Evolutionary conservation across 2,113 vertebrate genomes (phyloP).

Genomic region (Tamias sibiricus): DNA sequence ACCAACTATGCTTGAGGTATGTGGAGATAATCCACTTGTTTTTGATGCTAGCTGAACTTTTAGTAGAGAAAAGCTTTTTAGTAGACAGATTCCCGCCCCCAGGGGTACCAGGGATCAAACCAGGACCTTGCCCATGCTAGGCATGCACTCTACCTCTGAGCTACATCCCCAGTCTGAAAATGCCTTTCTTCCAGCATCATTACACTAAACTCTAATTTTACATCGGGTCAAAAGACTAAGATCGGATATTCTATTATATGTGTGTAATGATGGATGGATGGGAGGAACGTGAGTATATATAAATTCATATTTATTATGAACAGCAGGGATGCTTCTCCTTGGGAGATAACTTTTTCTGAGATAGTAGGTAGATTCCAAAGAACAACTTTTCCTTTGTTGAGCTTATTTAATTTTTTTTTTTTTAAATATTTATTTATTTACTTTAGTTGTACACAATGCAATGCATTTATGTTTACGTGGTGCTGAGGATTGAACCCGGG

Average conservation of each 20-base stretch:
- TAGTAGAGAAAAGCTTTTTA: background rate
- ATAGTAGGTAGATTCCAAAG: background rate
- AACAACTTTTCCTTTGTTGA: conserved; percentile 33
- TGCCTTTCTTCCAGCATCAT: background rate
- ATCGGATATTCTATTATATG: background rate
- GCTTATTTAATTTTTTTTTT: conserved; percentile 21
- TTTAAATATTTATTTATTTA: too few relatives aligned
- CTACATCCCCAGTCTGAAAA: background rate
- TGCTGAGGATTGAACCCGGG: too few relatives aligned
- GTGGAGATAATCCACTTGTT: background rate
- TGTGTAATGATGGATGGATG: background rate
- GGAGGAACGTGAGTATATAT: background rate
- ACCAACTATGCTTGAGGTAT: background rate
- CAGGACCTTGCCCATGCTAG: background rate
- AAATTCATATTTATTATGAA: background rate
- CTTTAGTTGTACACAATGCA: too few relatives aligned
- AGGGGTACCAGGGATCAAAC: background rate
- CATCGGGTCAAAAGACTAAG: background rate
- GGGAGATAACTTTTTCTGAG: background rate
- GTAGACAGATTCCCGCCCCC: background rate
- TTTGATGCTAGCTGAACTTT: background rate
- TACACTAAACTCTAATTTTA: background rate
- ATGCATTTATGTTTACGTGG: too few relatives aligned
- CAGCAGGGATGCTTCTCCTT: background rate
- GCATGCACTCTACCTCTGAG: background rate